Evolutionary conservation across 2,113 vertebrate genomes (phyloP), one percentile per base, ranked within the genome.

Genomic region (Coregonus clupeaformis): DNA sequence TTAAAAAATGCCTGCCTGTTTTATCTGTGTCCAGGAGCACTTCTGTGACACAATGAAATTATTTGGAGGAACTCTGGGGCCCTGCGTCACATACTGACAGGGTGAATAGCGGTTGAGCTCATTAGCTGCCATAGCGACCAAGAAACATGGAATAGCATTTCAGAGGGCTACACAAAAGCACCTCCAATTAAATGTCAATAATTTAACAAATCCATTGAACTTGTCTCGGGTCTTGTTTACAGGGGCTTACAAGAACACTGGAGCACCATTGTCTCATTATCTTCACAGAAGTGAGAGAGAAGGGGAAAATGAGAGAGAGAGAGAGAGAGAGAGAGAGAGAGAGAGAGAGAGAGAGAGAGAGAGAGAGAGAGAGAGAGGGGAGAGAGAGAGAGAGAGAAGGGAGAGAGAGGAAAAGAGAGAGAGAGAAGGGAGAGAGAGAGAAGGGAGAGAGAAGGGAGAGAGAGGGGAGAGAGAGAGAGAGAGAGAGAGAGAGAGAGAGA

Each of bases 171-270:
- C 47, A 81, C 76, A 79, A 80, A 85, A 85, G 80, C 70, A 73
- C 77, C 78, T 82, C 80, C 80, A 82, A 85, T 85, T 85, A 85
- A 85, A 82, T 80, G 84, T 83, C 84, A 81, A 80, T 85, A 79
- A 85, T 81, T 85, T 79, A 85, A 52, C 47, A 80, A 81, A 77
- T 74, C 76, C 76, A 83, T 85, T 85, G 78, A 78, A 85, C 73
- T 79, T 36, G 71, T 81, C 49, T 72, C 66, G n/a, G 69, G 73
- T 52, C 47, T 52, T 52, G 47, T 52, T 52, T 52, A 52, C 14
- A 49, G 47, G 75, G 73, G 68, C 80, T 80, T 82, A 80, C 75
- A 57, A 64, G 73, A 73, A 85, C 80, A 78, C 73, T 75, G 78
- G 69, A 75, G 73, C 73, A 25, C 55, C 76, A 82, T 76, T 85